These are phyloP conservation scores for Bufo bufo DNA, from an alignment of 2,113 vertebrate species.

Conservation along the genomic window DNA sequence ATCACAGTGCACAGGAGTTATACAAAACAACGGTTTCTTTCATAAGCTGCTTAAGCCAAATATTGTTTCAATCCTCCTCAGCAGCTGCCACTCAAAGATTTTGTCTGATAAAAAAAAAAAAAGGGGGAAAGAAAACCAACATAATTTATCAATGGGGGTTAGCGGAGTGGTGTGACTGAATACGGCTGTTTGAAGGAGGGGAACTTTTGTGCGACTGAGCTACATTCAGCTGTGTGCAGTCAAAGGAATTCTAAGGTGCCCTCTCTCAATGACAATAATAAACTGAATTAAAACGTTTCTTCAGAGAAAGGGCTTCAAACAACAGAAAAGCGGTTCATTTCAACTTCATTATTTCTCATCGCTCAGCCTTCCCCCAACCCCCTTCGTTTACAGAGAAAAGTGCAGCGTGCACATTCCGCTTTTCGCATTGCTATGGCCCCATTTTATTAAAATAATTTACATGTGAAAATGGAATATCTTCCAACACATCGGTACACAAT, in stretches of 20 bases:
- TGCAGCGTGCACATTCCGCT: conserved; percentile 41
- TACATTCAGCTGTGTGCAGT: conserved; percentile 45
- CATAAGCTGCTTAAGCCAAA: conserved; percentile 39
- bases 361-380: background rate
- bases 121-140: too few relatives aligned
- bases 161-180: background rate
- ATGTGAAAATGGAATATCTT: conserved; percentile 53
- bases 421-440: conserved; percentile 19
- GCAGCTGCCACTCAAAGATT: conserved; percentile 54
- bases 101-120: conserved; percentile 19
- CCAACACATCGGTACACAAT: conserved; percentile 40
- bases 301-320: conserved; percentile 34
- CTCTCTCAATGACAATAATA: conserved; percentile 36
- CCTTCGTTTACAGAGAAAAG: background rate
- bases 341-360: conserved; percentile 47
- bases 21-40: conserved; percentile 48
- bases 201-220: background rate
- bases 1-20: conserved; percentile 1
- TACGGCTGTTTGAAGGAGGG: conserved; percentile 17
- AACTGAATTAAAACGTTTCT: conserved; percentile 53
- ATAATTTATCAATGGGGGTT: background rate
- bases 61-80: conserved; percentile 43
- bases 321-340: conserved; percentile 38
- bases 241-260: conserved; percentile 53
- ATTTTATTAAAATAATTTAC: conserved; percentile 54